Conservation (phyloP, 2,888 invertebrate genomes). For the Melipona bicolor region DNA sequence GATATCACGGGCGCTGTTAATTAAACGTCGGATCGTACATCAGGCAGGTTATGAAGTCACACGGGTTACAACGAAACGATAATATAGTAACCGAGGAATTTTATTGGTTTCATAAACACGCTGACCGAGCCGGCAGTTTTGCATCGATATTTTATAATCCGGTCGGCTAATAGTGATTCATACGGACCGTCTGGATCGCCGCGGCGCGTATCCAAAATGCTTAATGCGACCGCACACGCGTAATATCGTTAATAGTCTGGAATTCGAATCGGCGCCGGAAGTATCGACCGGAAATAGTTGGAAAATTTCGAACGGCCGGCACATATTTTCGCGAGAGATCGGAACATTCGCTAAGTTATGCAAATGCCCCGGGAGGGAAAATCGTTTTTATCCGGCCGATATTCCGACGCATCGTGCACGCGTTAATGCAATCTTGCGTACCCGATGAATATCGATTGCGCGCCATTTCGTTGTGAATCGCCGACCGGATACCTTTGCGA, state of each 20-base stretch:
- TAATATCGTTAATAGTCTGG: slow-evolving; percentile 43
- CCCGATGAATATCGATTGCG: slow-evolving; percentile 9
- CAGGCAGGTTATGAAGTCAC: slow-evolving; percentile 36
- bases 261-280: slow-evolving; percentile 11
- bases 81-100: slow-evolving; percentile 52
- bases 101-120: slow-evolving; percentile 62
- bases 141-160: slow-evolving; percentile 62
- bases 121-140: slow-evolving; percentile 40
- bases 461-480: background rate
- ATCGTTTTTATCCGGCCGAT: slow-evolving; percentile 10
- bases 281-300: slow-evolving; percentile 25
- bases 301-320: slow-evolving; percentile 10
- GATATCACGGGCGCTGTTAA: slow-evolving; percentile 31
- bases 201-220: slow-evolving; percentile 39
- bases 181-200: slow-evolving; percentile 10
- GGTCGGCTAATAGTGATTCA: slow-evolving; percentile 50
- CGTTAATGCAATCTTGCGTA: slow-evolving; percentile 23
- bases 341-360: slow-evolving; percentile 28
- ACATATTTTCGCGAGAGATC: slow-evolving; percentile 20
- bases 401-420: background rate
- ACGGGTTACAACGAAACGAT: slow-evolving; percentile 33
- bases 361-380: slow-evolving; percentile 16
- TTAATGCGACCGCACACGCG: slow-evolving; percentile 36
- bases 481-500: background rate
- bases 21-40: slow-evolving; percentile 24